These are phyloP conservation scores for Rhopalosiphum nymphaeae DNA, from an alignment of 2,888 invertebrate genomes.

Conservation along the genomic window DNA sequence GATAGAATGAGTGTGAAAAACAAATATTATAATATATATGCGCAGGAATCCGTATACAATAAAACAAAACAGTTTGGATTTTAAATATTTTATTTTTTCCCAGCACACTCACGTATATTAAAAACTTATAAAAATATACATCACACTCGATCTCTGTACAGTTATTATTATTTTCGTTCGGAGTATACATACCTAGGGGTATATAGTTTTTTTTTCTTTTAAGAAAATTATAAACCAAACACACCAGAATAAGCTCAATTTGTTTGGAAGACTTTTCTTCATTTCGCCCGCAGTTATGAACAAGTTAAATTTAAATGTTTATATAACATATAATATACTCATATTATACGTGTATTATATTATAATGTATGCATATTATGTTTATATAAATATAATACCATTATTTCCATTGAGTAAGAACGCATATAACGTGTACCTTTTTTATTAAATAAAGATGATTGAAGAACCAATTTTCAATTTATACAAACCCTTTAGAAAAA, in stretches of 20 bases:
- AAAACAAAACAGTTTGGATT: constrained; percentile 6
- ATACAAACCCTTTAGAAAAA: not conserved
- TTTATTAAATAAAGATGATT: not conserved
- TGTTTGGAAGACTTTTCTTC: not conserved
- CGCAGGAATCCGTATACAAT: not conserved
- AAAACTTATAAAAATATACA: constrained; percentile 29
- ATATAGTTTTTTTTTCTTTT: not conserved
- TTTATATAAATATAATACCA: not conserved
- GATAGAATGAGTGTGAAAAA: constrained; percentile 13
- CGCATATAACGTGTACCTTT: not conserved
- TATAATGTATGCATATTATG: not conserved
- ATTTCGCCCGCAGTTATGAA: not conserved
- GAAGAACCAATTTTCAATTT: not conserved
- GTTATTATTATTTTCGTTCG: not conserved
- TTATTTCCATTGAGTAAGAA: not conserved
- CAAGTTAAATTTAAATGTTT: not conserved
- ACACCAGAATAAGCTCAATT: constrained; percentile 19
- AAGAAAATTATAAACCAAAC: not conserved
- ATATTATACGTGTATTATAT: not conserved
- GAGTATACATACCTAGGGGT: not conserved
- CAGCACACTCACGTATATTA: not conserved
- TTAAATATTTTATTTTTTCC: constrained; percentile 6
- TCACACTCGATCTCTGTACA: not conserved
- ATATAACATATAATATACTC: not conserved
- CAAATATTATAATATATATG: not conserved